Conservation (phyloP, 1,140 invertebrate genomes). For the Dreissena rostriformis region DNA sequence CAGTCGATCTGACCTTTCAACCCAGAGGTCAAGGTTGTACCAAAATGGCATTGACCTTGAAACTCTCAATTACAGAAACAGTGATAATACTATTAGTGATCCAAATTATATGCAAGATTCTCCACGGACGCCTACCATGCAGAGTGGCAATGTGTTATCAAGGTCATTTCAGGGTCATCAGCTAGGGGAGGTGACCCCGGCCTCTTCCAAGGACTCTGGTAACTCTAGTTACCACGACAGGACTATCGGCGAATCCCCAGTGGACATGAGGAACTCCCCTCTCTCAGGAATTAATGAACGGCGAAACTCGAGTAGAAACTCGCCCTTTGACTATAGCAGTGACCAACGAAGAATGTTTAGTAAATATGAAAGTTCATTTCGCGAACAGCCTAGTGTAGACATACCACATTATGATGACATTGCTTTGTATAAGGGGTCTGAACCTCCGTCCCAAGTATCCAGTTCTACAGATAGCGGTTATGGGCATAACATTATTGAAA, state of each 20-base stretch:
- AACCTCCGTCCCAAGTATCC: conserved; percentile 77
- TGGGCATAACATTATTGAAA: conserved; percentile 72
- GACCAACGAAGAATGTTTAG: conserved; percentile 48
- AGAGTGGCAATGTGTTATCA: conserved; percentile 49
- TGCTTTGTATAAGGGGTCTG: conserved; percentile 72
- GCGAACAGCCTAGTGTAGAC: conserved; percentile 60
- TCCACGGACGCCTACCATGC: conserved; percentile 31
- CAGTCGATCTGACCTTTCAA: conserved; percentile 28
- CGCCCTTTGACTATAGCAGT: conserved; percentile 29
- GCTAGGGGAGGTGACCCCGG: conserved; percentile 45
- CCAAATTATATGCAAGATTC: background rate
- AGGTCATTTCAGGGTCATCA: conserved; percentile 46
- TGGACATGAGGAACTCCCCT: conserved; percentile 50
- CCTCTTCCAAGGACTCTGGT: conserved; percentile 55
- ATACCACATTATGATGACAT: conserved; percentile 73
- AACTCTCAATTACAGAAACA: conserved; percentile 22
- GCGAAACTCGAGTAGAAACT: conserved; percentile 24
- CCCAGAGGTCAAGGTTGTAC: conserved; percentile 46
- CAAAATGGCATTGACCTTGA: conserved; percentile 37
- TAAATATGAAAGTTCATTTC: conserved; percentile 52
- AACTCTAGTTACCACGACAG: conserved; percentile 55
- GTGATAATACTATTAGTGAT: conserved; percentile 36
- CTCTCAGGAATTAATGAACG: conserved; percentile 28
- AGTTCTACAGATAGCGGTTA: conserved; percentile 80
- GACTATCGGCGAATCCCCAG: conserved; percentile 40